phyloP scores from a whole-genome alignment of 1,140 invertebrate species.

The Geopemphigus sp. region DNA sequence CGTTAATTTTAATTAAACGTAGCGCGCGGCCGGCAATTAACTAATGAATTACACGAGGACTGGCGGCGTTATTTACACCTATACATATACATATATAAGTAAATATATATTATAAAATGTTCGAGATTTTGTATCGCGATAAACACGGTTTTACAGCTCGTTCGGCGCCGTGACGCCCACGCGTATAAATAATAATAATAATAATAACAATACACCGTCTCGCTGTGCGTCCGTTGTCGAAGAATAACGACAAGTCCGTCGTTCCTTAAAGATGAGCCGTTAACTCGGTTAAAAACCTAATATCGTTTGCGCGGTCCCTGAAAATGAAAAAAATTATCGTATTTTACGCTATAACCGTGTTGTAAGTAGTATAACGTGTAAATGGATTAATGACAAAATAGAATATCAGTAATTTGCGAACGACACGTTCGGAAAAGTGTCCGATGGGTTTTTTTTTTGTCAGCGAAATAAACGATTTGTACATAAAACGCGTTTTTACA shows the following conservation, averaged over 20 bases:
- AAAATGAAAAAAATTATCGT: too few relatives aligned
- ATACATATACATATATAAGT: too few relatives aligned
- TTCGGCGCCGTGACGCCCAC: background rate
- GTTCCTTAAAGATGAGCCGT: background rate
- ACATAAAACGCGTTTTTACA: too few relatives aligned
- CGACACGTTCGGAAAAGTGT: too few relatives aligned
- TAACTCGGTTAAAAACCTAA: conserved; percentile 3
- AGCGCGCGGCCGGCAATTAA: conserved; percentile 34
- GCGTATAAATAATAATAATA: too few relatives aligned
- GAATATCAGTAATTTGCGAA: too few relatives aligned
- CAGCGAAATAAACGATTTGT: too few relatives aligned
- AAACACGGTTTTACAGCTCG: background rate
- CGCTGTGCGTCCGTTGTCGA: background rate
- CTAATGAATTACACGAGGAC: conserved; percentile 31
- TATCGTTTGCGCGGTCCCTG: background rate
- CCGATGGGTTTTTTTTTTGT: too few relatives aligned
- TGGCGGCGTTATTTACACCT: background rate
- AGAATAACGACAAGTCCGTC: too few relatives aligned
- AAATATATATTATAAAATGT: background rate
- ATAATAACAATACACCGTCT: background rate
- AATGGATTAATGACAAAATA: too few relatives aligned
- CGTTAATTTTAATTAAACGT: conserved; percentile 48
- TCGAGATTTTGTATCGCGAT: background rate
- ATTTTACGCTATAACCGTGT: too few relatives aligned
- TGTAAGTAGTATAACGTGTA: too few relatives aligned